These are phyloP conservation scores for Tricholaema leucomelas DNA, from an alignment of 2,113 vertebrate species.

Conservation along the genomic window DNA sequence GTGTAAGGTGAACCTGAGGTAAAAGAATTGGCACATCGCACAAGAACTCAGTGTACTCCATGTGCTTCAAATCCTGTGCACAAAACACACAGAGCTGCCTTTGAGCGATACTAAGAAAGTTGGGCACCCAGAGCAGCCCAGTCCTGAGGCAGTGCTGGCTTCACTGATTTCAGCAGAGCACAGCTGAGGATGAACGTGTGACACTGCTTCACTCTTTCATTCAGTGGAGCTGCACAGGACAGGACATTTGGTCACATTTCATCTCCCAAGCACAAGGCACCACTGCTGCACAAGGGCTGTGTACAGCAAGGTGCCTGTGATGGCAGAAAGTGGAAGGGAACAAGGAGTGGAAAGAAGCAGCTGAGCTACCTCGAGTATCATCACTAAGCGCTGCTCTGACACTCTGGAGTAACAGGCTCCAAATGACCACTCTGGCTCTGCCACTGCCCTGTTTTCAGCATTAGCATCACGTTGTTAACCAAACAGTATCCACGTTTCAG, in stretches of 20 bases:
- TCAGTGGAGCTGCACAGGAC: not conserved
- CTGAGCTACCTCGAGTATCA: not conserved
- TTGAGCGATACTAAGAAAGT: accelerated
- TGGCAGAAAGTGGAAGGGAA: not conserved
- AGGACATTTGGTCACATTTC: not conserved
- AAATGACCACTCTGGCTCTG: not conserved
- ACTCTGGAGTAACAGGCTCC: not conserved
- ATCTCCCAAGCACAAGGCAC: not conserved
- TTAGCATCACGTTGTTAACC: not conserved
- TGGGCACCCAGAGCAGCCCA: accelerated
- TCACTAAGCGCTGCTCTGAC: not conserved
- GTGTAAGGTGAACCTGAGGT: not conserved
- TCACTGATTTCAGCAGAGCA: not conserved
- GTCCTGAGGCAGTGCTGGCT: not conserved
- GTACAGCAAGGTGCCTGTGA: not conserved
- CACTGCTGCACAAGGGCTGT: accelerated
- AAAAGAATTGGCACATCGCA: not conserved
- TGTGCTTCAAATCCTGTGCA: not conserved
- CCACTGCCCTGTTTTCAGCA: not conserved
- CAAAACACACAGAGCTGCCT: accelerated
- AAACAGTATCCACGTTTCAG: not conserved
- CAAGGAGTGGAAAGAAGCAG: not conserved
- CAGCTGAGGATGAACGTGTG: not conserved
- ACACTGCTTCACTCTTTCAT: not conserved
- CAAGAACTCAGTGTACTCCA: not conserved